These are phyloP conservation scores for Hetaerina americana DNA, from an alignment of 1,140 invertebrate genomes.

Conservation along the genomic window DNA sequence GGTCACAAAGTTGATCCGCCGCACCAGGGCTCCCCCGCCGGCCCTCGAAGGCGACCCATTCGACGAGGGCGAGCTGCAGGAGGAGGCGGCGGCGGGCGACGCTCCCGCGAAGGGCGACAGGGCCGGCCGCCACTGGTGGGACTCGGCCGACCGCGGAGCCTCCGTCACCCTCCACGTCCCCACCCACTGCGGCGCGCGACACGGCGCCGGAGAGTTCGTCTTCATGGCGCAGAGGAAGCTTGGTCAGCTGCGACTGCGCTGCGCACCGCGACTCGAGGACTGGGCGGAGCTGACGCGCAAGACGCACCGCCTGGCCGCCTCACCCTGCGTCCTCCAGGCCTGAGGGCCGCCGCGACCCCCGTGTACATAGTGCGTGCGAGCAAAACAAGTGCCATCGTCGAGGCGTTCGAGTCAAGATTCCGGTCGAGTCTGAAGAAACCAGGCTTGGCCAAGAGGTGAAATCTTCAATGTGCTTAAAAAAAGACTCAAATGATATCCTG, in stretches of 20 bases:
- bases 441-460: too few species aligned
- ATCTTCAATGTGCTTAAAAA: too few species aligned
- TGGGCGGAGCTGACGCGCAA: slow-evolving; percentile 47
- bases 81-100: slow-evolving; percentile 23
- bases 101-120: background rate
- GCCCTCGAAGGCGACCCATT: slow-evolving; percentile 22
- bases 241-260: slow-evolving; percentile 51
- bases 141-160: slow-evolving; percentile 17
- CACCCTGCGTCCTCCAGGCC: slow-evolving; percentile 46
- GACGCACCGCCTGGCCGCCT: slow-evolving; percentile 39
- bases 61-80: slow-evolving; percentile 22
- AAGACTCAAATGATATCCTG: too few species aligned
- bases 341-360: background rate
- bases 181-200: slow-evolving; percentile 49
- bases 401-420: too few species aligned
- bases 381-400: too few species aligned
- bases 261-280: slow-evolving; percentile 54
- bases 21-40: slow-evolving; percentile 28
- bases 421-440: too few species aligned
- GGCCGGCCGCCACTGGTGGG: background rate
- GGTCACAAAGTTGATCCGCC: slow-evolving; percentile 50
- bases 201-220: slow-evolving; percentile 60
- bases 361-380: too few species aligned
- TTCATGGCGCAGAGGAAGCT: slow-evolving; percentile 61
- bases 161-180: slow-evolving; percentile 41